Conservation (phyloP, 2,113 vertebrate genomes). For the Sprattus sprattus region DNA sequence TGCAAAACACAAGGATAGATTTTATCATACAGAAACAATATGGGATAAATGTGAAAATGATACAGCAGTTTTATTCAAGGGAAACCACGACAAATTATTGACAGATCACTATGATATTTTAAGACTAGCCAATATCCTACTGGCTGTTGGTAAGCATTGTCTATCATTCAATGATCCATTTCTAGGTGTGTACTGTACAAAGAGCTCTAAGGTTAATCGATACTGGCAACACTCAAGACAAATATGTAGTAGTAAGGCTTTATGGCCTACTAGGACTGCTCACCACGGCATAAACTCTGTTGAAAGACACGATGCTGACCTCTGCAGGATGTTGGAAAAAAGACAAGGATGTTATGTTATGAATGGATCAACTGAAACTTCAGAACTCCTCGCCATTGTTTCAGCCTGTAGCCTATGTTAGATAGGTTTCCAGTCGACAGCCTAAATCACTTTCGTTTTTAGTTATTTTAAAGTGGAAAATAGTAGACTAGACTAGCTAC, state of each 20-base stretch:
- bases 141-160: not conserved
- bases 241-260: not conserved
- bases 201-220: not conserved
- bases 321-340: not conserved
- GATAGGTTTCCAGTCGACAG: too few species aligned
- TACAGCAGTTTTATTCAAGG: not conserved
- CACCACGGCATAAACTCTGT: not conserved
- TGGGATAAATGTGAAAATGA: not conserved
- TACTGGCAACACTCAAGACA: not conserved
- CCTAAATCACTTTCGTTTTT: not conserved
- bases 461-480: not conserved
- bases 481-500: too few species aligned
- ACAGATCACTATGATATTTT: not conserved
- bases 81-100: not conserved
- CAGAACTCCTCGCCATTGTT: not conserved
- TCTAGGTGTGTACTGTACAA: not conserved
- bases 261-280: not conserved
- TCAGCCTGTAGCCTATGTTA: not conserved
- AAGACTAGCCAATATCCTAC: not conserved
- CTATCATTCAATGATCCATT: not conserved
- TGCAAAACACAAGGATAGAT: too few species aligned
- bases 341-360: not conserved
- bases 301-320: not conserved
- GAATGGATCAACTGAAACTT: not conserved
- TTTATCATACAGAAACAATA: too few species aligned